These are phyloP conservation scores for Galagoides demidoff DNA, from an alignment of 2,797 vertebrate genomes.

Conservation along the genomic window DNA sequence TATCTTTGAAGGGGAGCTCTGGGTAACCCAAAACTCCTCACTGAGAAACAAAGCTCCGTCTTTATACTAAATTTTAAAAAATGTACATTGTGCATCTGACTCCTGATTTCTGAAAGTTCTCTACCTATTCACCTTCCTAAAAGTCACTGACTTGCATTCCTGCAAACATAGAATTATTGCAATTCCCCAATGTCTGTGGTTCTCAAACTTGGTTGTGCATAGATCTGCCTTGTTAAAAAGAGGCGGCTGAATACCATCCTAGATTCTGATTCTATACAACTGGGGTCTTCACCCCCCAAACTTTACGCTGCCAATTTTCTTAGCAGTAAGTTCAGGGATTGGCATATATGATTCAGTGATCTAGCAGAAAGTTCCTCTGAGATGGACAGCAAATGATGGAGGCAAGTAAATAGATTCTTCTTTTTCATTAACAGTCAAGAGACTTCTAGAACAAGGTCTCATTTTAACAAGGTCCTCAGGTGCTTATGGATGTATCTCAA, in stretches of 20 bases:
- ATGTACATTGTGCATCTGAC: neutral
- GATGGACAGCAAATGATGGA: neutral
- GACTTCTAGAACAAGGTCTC: neutral
- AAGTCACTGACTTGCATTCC: neutral
- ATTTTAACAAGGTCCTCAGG: neutral
- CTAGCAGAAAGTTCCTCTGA: neutral
- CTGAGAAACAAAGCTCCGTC: neutral
- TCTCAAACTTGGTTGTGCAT: neutral
- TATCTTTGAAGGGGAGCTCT: neutral
- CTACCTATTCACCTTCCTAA: neutral
- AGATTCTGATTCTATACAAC: neutral
- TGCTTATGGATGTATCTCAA: neutral
- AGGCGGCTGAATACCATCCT: neutral
- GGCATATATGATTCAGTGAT: neutral
- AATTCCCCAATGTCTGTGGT: neutral
- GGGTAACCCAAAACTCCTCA: neutral
- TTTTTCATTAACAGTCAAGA: neutral
- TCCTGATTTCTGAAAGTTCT: neutral
- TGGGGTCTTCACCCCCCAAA: rapidly evolving
- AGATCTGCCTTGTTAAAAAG: neutral
- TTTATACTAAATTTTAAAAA: neutral
- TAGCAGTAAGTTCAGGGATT: neutral
- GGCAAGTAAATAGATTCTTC: neutral
- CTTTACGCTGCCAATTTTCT: neutral
- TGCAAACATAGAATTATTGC: neutral